Base-by-base conservation (phyloP, 2,888 invertebrate genomes). In the Pediacus dermestoides region DNA sequence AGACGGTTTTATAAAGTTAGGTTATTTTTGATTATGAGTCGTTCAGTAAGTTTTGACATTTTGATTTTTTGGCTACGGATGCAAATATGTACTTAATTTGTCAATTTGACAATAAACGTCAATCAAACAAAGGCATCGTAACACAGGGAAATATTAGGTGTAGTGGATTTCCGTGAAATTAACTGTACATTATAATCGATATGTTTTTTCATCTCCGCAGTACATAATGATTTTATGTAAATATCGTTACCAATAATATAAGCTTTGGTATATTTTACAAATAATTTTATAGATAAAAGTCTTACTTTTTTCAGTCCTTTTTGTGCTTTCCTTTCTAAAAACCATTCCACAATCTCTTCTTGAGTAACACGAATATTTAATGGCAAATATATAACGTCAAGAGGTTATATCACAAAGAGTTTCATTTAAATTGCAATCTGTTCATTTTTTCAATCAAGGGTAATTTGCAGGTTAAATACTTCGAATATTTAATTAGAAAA, bases 221-320 rank as follows among this genome's bases (percentile, higher is more conserved):
- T 15, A 35, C 35, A 35, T 14, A 27, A 8, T 4, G 35, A 12
- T 16, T 27, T 35, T 27, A 35, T 27, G 14, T 16, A 35, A 12
- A 16, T n/a, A 6, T 18, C 4, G 25, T 34, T 25, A 11, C 12
- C 21, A 23, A 25, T 14, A 14, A 25, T 14, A 34, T 25, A 34
- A 6, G 18, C 8, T 18, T 8, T 8, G 6, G 8, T 18, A n/a
- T 4, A n/a, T 23, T n/a, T 6, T 23, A 23, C 23, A n/a, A n/a
- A n/a, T n/a, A n/a, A n/a, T n/a, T 23, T 23, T 3, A 3, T 23
- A 9, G 23, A 3, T n/a, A 23, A 7, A 4, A 23, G n/a, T 23
- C 8, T 3, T 9, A n/a, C 23, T 7, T 23, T 23, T n/a, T 23
- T 23, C 23, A 23, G 8, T n/a, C 23, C 23, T 23, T 23, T 23